phyloP scores from a whole-genome alignment of 2,113 vertebrate genomes.

The Onychostruthus taczanowskii region DNA sequence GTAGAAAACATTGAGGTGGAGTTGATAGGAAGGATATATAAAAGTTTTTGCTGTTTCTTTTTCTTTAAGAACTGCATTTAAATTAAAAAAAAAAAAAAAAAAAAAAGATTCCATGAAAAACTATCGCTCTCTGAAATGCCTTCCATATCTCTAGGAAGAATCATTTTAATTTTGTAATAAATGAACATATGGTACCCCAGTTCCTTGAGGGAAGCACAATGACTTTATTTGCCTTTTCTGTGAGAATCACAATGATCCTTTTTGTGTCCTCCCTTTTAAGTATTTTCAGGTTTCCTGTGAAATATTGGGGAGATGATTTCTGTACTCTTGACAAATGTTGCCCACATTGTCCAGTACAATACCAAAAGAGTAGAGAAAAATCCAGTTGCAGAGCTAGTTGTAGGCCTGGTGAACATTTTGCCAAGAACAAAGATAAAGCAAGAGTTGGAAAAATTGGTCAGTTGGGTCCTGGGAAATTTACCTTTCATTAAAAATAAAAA shows the following conservation, averaged over 20 bases:
- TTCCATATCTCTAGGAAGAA: not conserved
- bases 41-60: not conserved
- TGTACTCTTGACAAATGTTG: not conserved
- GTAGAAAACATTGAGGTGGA: not conserved
- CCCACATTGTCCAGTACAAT: not conserved
- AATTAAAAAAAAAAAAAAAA: not conserved
- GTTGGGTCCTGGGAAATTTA: not conserved
- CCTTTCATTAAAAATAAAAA: not conserved
- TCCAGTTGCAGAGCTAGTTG: not conserved
- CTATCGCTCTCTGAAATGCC: not conserved
- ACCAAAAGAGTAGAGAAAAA: not conserved
- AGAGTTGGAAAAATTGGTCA: not conserved
- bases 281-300: slow-evolving; percentile 4
- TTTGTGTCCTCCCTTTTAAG: slow-evolving; percentile 13
- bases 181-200: not conserved
- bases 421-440: not conserved
- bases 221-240: slow-evolving; percentile 11
- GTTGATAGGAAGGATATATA: not conserved
- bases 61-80: not conserved
- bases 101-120: not conserved
- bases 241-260: not conserved
- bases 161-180: not conserved
- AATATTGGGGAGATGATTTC: not conserved
- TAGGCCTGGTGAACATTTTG: not conserved
- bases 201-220: not conserved